Evolutionary conservation across 2,113 vertebrate genomes (phyloP), one percentile per base, ranked within the genome.

Genomic region (Xyliphius kryptos): DNA sequence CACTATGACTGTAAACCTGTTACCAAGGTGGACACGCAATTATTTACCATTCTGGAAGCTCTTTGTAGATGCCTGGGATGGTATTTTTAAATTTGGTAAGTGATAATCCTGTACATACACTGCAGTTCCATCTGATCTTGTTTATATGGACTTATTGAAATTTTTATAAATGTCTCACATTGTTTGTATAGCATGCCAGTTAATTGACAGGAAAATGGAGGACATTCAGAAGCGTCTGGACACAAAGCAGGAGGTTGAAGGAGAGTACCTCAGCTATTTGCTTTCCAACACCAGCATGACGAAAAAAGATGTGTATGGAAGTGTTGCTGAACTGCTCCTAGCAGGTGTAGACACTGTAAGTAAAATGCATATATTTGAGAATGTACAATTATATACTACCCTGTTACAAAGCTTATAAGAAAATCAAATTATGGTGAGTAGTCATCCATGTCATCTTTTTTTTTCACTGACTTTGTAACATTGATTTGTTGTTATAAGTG

Each of bases 331-430:
- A 76, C 81, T 98, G 43, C 85, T 98, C 5, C 58, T 97, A 69
- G 95, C 91, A 0, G 95, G 95, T 1, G 90, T 97, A 70, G 94
- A 98, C 80, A 97, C 95, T 81, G 95, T 97, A 81, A 83, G 63
- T 15, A 59, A 5, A 37, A 36, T 32, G 22, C 2, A 19, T 2
- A 26, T 1, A 11, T 36, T 48, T 32, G 4, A 32, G 4, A 1
- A 37, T 21, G 32, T 4, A n/a, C 19, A 32, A 32, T 32, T 32
- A 32, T 32, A 32, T 5, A 32, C 4, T 32, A 32, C 2, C 26
- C 26, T 32, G 26, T 32, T 32, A 32, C 26, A 3, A 32, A 26
- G 22, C 22, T 26, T 26, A 3, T 6, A 26, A 26, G 3, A 3
- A 26, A 32, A 32, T 32, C 7, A 32, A n/a, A 32, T 32, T 32